These are phyloP conservation scores for Sturnira hondurensis DNA, from an alignment of 2,113 vertebrate species.

Conservation along the genomic window DNA sequence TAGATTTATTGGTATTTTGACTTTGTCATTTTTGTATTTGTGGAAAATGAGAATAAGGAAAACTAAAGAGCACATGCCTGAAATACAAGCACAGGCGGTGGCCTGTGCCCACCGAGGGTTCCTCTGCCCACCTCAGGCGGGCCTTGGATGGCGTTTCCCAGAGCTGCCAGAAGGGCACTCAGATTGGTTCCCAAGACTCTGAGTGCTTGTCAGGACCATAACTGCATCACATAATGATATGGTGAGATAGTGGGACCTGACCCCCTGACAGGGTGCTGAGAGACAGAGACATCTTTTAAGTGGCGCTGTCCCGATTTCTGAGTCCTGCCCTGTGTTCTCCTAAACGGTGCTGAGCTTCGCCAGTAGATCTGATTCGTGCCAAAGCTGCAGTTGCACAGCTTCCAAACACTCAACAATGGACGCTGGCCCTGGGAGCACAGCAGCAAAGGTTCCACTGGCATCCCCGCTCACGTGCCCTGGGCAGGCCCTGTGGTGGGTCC, in stretches of 20 bases:
- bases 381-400: accelerated
- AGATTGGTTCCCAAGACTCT: not conserved
- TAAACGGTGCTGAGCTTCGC: not conserved
- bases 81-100: accelerated
- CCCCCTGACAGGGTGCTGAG: not conserved
- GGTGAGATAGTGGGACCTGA: not conserved
- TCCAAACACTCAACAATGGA: not conserved
- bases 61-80: too few species aligned
- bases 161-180: not conserved
- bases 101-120: accelerated
- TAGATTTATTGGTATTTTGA: not conserved
- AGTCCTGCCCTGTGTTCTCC: not conserved
- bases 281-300: not conserved
- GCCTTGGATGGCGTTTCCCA: not conserved
- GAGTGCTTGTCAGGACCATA: not conserved
- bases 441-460: accelerated
- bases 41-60: not conserved
- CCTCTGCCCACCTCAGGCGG: accelerated
- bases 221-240: not conserved
- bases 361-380: accelerated
- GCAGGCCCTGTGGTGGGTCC: accelerated
- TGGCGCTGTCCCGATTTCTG: not conserved
- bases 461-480: accelerated
- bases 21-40: not conserved
- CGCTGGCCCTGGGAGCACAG: not conserved